These are phyloP conservation scores for Arbacia lixula DNA, from an alignment of 53 echinoderm and acorn worm genomes.

Conservation along the genomic window DNA sequence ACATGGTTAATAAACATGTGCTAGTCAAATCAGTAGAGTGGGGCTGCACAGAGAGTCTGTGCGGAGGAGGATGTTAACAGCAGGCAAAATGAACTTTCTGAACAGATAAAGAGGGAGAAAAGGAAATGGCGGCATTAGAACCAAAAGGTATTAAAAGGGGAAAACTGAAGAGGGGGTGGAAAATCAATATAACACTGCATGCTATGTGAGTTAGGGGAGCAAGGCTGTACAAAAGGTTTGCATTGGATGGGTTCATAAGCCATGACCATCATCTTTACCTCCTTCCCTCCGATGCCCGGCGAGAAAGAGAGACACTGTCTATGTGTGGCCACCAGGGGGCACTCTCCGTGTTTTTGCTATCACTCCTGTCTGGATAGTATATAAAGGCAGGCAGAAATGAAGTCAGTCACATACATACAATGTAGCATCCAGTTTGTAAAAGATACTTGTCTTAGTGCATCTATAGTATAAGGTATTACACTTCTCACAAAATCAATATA, in stretches of 20 bases:
- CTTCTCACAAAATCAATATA: too few relatives aligned
- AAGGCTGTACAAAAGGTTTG: conserved; percentile 16
- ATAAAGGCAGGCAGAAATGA: background rate
- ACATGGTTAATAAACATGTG: too few relatives aligned
- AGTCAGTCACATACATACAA: background rate
- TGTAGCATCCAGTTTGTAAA: too few relatives aligned
- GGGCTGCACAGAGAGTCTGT: background rate
- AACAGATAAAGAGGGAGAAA: background rate
- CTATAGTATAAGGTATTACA: too few relatives aligned
- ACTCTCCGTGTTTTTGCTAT: conserved; percentile 17
- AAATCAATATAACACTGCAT: conserved; percentile 16
- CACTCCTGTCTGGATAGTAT: conserved; percentile 46
- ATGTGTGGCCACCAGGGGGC: conserved; percentile 26
- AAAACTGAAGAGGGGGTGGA: background rate
- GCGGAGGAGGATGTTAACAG: conserved; percentile 11
- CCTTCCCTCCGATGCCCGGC: conserved; percentile 52
- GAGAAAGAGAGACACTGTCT: conserved; percentile 49
- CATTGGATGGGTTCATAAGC: background rate
- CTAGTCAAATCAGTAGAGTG: conserved; percentile 4
- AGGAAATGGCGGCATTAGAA: background rate
- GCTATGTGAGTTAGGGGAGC: conserved; percentile 30
- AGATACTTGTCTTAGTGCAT: too few relatives aligned
- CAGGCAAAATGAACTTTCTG: conserved; percentile 3
- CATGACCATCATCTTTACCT: conserved; percentile 26
- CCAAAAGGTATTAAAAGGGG: background rate